Evolutionary conservation across 2,113 vertebrate species (phyloP), one percentile per base, ranked within the genome.

Genomic region (Alethe diademata): DNA sequence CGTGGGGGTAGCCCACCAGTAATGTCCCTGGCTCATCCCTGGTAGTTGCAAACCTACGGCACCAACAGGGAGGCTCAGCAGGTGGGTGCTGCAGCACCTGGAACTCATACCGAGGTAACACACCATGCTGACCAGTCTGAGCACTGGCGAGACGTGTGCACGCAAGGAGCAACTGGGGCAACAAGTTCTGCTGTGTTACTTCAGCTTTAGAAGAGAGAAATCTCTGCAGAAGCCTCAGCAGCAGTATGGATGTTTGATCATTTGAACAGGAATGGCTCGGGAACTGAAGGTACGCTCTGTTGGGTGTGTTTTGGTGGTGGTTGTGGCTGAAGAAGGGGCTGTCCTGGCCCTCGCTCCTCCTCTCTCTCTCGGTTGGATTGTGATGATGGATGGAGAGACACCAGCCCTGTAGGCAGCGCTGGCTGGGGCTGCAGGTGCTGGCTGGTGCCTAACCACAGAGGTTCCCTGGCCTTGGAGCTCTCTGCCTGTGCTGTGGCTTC

Each of bases 61-160:
- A 58, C 25, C 6, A 5, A 16, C 14, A 33, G 78, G 23, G 81
- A 33, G 12, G 22, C 26, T 22, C 4, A 78, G 57, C 42, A 56
- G 40, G 28, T 69, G 66, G 43, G 43, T 17, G 28, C 1, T 56
- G 22, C 15, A 50, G 71, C 50, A 69, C 82, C 56, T 73, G 92
- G 29, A 42, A 6, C 5, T 45, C 24, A 2, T 53, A 72, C 53
- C 0, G 0, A 62, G 23, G 5, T 26, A 15, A 69, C 16, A 35
- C 58, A 57, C 11, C 12, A 25, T 0, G 0, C 3, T 61, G 24
- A 57, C 5, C 1, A 6, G 20, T 5, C 3, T 19, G 35, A 7
- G 36, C 0, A 0, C 1, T 33, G 22, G 14, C 33, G 13, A 47
- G n/a, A 29, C 11, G 13, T 14, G 5, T 33, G 11, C 0, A 4